Percentiles rank a stretch among this genome's conserved stretches.
Evolutionary conservation across 2,797 vertebrate genomes (phyloP).

Genomic region (Schizopygopsis malacanthus): DNA sequence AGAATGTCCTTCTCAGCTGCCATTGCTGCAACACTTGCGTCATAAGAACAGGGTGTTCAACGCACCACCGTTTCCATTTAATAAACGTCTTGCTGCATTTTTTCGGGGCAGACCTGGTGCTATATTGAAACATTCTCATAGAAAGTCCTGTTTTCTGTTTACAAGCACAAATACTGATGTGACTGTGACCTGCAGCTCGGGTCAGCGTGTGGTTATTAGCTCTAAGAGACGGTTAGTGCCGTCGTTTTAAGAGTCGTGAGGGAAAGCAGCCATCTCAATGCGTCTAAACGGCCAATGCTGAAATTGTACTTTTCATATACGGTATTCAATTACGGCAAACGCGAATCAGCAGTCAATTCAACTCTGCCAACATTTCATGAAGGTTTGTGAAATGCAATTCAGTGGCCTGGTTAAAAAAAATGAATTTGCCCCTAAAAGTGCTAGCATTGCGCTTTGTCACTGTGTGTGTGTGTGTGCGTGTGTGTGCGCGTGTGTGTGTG

Average conservation of each 20-base stretch:
- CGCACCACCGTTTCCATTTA: too few species aligned
- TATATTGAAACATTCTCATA: not conserved
- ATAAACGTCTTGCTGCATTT: too few species aligned
- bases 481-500: too few species aligned
- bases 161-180: not conserved
- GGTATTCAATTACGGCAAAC: slow-evolving; percentile 21
- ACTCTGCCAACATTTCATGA: slow-evolving; percentile 6
- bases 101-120: not conserved
- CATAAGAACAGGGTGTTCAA: too few species aligned
- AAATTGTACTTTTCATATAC: slow-evolving; percentile 18
- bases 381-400: slow-evolving; percentile 33
- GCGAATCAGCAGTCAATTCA: slow-evolving; percentile 22
- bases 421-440: slow-evolving; percentile 45
- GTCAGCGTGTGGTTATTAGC: not conserved
- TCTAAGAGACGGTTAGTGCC: not conserved
- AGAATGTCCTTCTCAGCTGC: too few species aligned
- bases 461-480: not conserved
- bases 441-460: slow-evolving; percentile 42
- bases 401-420: slow-evolving; percentile 29
- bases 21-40: too few species aligned
- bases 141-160: not conserved
- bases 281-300: not conserved
- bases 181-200: not conserved
- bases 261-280: not conserved
- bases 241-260: not conserved